Evolutionary conservation across 1,140 invertebrate genomes (phyloP).

Genomic region (Nasonia vitripennis): DNA sequence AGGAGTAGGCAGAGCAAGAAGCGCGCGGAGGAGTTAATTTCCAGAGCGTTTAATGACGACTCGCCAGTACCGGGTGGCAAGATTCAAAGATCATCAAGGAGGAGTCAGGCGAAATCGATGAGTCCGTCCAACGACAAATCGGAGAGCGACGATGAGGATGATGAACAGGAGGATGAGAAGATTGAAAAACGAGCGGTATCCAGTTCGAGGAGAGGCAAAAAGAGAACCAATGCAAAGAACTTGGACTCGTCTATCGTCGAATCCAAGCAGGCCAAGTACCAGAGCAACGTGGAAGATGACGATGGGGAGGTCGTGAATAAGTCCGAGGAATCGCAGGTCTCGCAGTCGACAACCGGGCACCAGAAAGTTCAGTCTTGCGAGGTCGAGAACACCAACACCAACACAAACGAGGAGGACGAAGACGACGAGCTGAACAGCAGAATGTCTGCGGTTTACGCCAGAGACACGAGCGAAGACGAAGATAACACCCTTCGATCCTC

Average conservation of each 20-base stretch:
- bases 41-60: slow-evolving; percentile 59
- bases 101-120: slow-evolving; percentile 48
- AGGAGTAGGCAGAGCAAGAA: slow-evolving; percentile 69
- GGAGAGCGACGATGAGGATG: not conserved
- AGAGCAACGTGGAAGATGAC: not conserved
- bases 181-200: not conserved
- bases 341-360: not conserved
- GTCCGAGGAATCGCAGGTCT: not conserved
- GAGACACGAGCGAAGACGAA: not conserved
- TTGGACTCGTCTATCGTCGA: not conserved
- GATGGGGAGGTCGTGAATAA: not conserved
- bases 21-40: slow-evolving; percentile 66
- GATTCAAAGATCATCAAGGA: slow-evolving; percentile 28
- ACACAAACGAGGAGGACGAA: slow-evolving; percentile 56
- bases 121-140: slow-evolving; percentile 38
- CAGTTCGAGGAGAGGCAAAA: slow-evolving; percentile 43
- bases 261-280: not conserved
- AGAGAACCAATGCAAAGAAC: slow-evolving; percentile 13
- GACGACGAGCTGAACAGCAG: slow-evolving; percentile 57
- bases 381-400: slow-evolving; percentile 56
- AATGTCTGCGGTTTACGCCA: slow-evolving; percentile 65
- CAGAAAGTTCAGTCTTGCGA: slow-evolving; percentile 28
- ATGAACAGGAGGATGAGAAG: not conserved
- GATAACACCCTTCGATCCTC: slow-evolving; percentile 50
- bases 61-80: slow-evolving; percentile 24